Percentiles rank a stretch among this genome's conserved stretches.
Conservation (phyloP, 2,113 vertebrate species). For the Cyrtonyx montezumae region DNA sequence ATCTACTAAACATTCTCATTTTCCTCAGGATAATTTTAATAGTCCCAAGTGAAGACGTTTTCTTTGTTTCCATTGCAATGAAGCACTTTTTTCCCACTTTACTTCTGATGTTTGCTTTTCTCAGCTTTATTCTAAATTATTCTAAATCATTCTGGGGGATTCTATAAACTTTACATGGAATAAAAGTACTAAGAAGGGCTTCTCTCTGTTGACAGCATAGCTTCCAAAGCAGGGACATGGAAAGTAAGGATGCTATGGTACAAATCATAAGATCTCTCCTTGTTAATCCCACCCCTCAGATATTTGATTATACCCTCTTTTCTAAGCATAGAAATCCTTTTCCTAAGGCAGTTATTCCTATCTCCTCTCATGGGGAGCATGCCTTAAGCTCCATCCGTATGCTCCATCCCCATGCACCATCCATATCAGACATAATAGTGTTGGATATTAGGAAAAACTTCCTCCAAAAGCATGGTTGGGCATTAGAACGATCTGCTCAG, state of each 20-base stretch:
- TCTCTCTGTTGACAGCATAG: background rate
- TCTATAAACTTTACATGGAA: background rate
- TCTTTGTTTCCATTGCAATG: background rate
- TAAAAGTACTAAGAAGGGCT: background rate
- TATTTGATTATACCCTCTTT: background rate
- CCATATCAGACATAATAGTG: background rate
- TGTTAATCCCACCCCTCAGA: background rate
- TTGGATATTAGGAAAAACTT: no score
- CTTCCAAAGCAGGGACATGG: background rate
- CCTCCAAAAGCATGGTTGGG: no score
- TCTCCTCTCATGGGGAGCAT: fast-evolving
- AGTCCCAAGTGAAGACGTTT: background rate
- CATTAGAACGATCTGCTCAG: no score
- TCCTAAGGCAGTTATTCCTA: no score
- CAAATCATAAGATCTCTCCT: background rate
- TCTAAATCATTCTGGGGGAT: background rate
- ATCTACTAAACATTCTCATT: background rate
- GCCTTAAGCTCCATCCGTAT: background rate
- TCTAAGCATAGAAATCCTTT: no score
- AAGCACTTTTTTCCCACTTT: background rate
- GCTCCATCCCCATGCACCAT: background rate
- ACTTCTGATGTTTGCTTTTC: background rate
- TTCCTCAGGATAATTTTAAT: background rate
- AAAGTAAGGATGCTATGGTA: background rate
- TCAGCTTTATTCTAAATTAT: background rate